Conservation (phyloP, 1,140 invertebrate genomes). For the Euglossa dilemma region DNA sequence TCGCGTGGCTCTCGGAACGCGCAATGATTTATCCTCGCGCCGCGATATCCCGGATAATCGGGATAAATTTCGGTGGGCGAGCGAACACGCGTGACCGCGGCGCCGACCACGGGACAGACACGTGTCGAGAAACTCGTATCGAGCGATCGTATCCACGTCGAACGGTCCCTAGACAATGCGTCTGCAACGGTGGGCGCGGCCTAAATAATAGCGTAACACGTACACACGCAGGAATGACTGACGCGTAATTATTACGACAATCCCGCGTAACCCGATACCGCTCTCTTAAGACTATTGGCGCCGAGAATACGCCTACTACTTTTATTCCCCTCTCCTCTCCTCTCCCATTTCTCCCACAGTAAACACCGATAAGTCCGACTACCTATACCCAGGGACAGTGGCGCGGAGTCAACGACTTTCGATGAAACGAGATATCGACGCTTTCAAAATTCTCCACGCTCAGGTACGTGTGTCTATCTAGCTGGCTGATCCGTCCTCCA, state of each 20-base stretch:
- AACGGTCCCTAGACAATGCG: constrained; percentile 9
- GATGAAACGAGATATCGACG: constrained; percentile 40
- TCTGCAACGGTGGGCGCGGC: constrained; percentile 30
- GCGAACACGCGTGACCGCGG: too few species aligned
- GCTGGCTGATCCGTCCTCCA: neutral
- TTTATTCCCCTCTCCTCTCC: neutral
- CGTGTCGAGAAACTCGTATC: neutral
- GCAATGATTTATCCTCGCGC: too few species aligned
- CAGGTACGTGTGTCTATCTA: neutral
- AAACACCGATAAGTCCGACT: constrained; percentile 18
- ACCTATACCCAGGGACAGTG: neutral
- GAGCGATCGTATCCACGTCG: neutral
- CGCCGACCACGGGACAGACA: neutral
- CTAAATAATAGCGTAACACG: constrained; percentile 46
- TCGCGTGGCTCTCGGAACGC: too few species aligned
- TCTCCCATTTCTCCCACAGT: neutral
- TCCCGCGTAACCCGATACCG: constrained; percentile 46
- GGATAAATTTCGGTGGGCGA: too few species aligned
- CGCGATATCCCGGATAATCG: too few species aligned
- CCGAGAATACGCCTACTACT: constrained; percentile 52
- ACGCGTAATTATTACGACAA: constrained; percentile 55
- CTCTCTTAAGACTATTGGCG: constrained; percentile 43
- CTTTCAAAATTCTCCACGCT: constrained; percentile 24
- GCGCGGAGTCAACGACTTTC: constrained; percentile 27
- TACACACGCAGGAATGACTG: constrained; percentile 29